A percentile compares a stretch with the other conserved stretches of the same genome.
phyloP scores from a whole-genome alignment of 2,888 invertebrate genomes.

The Anarsia innoxiella region DNA sequence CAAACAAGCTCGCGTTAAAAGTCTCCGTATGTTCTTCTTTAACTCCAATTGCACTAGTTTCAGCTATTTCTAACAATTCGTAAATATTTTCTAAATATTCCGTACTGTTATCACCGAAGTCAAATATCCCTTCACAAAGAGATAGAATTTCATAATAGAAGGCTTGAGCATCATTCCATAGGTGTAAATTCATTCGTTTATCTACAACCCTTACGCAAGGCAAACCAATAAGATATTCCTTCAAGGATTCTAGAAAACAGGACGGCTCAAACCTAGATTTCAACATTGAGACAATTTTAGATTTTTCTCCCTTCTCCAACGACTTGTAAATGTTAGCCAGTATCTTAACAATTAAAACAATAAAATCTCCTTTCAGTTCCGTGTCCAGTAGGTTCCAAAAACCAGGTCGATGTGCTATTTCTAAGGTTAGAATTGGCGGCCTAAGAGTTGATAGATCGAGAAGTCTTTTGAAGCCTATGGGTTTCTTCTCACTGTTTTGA shows the following conservation, averaged over 20 bases:
- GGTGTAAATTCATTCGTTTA: conserved; percentile 51
- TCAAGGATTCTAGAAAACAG: conserved; percentile 43
- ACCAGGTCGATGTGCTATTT: conserved; percentile 56
- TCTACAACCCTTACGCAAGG: conserved; percentile 49
- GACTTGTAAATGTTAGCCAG: conserved; percentile 50
- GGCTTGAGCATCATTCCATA: conserved; percentile 60
- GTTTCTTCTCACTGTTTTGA: conserved; percentile 45
- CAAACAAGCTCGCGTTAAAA: conserved; percentile 62
- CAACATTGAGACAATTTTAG: conserved; percentile 43
- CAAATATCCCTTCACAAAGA: conserved; percentile 47
- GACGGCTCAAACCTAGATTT: conserved; percentile 45
- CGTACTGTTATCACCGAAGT: conserved; percentile 33
- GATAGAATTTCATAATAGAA: conserved; percentile 43
- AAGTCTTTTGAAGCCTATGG: conserved; percentile 63
- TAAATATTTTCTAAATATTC: conserved; percentile 35
- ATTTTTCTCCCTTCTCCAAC: conserved; percentile 42
- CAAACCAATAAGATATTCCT: conserved; percentile 40
- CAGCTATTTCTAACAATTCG: conserved; percentile 42
- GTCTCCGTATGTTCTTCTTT: conserved; percentile 50
- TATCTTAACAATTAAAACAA: conserved; percentile 62
- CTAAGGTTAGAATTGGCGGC: conserved; percentile 51
- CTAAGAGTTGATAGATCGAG: conserved; percentile 51
- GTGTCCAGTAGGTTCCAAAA: conserved; percentile 60
- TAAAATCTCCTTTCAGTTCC: conserved; percentile 60
- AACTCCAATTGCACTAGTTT: conserved; percentile 46